These are phyloP conservation scores for Ophonus ardosiacus DNA, from an alignment of 2,888 invertebrate species.

Conservation along the genomic window DNA sequence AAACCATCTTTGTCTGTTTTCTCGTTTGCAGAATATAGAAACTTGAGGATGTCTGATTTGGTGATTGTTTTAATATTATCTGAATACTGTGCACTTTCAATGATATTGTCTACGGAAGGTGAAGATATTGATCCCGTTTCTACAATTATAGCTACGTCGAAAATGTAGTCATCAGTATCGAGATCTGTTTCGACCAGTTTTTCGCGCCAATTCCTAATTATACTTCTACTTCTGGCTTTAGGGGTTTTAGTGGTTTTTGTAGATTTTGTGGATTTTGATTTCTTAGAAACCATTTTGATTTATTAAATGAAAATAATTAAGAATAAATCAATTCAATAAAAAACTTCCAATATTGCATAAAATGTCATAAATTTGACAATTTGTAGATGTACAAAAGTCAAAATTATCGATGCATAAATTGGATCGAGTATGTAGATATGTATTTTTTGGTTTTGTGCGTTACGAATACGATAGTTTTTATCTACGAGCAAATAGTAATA, in stretches of 20 bases:
- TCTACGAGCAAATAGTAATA: too few species aligned
- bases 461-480: too few species aligned
- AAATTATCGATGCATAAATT: background rate
- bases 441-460: too few species aligned
- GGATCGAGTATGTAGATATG: background rate
- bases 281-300: background rate
- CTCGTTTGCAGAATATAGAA: background rate
- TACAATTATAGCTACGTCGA: conserved; percentile 10
- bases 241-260: too few species aligned
- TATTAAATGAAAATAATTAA: background rate
- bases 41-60: background rate
- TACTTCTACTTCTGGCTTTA: too few species aligned
- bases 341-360: background rate
- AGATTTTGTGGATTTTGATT: background rate
- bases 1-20: background rate
- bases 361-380: background rate
- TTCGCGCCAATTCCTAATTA: conserved; percentile 4
- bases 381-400: background rate
- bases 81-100: background rate
- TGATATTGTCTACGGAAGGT: background rate
- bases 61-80: conserved; percentile 19
- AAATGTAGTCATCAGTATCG: background rate
- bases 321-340: background rate
- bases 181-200: background rate
- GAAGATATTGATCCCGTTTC: background rate